phyloP scores from a whole-genome alignment of 2,797 vertebrate genomes.

The Melanogrammus aeglefinus region DNA sequence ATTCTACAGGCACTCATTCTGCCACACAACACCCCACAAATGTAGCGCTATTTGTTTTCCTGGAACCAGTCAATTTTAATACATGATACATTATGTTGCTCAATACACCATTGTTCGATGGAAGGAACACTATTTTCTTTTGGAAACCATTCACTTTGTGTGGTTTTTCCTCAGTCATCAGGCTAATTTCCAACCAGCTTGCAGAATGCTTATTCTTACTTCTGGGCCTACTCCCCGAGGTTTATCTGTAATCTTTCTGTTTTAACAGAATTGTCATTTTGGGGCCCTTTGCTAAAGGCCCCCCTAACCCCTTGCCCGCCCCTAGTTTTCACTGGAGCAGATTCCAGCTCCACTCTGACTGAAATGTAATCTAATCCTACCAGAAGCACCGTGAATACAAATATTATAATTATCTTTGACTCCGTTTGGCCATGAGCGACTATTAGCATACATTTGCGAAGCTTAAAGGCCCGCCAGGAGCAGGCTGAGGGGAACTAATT shows the following conservation, averaged over 20 bases:
- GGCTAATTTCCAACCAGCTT: neutral
- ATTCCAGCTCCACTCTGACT: neutral
- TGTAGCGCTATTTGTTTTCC: neutral
- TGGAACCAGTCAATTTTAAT: neutral
- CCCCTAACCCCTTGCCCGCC: neutral
- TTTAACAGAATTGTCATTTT: neutral
- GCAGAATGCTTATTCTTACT: neutral
- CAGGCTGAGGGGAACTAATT: conserved; percentile 1
- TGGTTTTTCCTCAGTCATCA: neutral
- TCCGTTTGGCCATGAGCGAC: neutral
- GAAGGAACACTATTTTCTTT: neutral
- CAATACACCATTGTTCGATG: neutral
- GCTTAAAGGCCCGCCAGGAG: neutral
- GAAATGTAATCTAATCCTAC: neutral
- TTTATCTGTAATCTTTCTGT: neutral
- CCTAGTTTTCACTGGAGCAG: neutral
- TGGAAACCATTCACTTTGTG: neutral
- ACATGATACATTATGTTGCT: neutral
- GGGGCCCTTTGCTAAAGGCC: neutral
- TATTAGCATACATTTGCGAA: neutral
- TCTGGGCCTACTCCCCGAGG: neutral
- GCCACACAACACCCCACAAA: neutral
- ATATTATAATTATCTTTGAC: conserved; percentile 4
- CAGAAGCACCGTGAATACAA: neutral
- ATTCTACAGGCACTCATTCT: neutral